Conservation (phyloP, 2,888 invertebrate genomes). For the Oxycera nigricornis region DNA sequence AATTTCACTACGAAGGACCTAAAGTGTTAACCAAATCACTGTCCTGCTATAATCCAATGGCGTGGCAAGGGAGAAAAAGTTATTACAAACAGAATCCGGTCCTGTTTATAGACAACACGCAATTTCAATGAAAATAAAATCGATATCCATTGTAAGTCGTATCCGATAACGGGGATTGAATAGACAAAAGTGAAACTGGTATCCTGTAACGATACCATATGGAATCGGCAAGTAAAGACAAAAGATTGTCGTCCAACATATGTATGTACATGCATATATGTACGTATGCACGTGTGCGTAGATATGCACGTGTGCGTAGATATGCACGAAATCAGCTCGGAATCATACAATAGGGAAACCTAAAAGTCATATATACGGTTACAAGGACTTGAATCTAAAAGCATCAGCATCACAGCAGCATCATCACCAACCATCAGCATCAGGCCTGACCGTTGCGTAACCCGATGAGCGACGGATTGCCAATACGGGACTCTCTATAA, state of each 20-base stretch:
- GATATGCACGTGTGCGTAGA: too few relatives aligned
- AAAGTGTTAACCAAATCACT: slow-evolving; percentile 30
- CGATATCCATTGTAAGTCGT: slow-evolving; percentile 26
- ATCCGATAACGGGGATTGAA: slow-evolving; percentile 27
- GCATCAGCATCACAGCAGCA: neutral
- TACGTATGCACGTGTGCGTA: too few relatives aligned
- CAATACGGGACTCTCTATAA: slow-evolving; percentile 32
- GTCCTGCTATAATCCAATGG: neutral
- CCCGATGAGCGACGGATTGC: slow-evolving; percentile 31
- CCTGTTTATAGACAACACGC: slow-evolving; percentile 36
- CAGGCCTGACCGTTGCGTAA: slow-evolving; percentile 6
- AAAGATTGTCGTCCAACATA: slow-evolving; percentile 14
- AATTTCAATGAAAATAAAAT: slow-evolving; percentile 39
- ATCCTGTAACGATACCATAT: slow-evolving; percentile 31
- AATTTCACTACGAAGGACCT: too few relatives aligned
- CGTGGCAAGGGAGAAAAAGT: slow-evolving; percentile 1
- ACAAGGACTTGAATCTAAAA: slow-evolving; percentile 8
- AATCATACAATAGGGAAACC: slow-evolving; percentile 19
- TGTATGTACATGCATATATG: neutral
- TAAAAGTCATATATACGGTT: slow-evolving; percentile 13
- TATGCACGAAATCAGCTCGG: slow-evolving; percentile 16
- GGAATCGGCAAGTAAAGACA: slow-evolving; percentile 26
- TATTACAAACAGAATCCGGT: slow-evolving; percentile 11
- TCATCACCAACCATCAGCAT: slow-evolving; percentile 30
- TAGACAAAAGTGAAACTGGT: slow-evolving; percentile 23